Conservation (phyloP, 2,113 vertebrate genomes). For the Anser brachyrhynchus region DNA sequence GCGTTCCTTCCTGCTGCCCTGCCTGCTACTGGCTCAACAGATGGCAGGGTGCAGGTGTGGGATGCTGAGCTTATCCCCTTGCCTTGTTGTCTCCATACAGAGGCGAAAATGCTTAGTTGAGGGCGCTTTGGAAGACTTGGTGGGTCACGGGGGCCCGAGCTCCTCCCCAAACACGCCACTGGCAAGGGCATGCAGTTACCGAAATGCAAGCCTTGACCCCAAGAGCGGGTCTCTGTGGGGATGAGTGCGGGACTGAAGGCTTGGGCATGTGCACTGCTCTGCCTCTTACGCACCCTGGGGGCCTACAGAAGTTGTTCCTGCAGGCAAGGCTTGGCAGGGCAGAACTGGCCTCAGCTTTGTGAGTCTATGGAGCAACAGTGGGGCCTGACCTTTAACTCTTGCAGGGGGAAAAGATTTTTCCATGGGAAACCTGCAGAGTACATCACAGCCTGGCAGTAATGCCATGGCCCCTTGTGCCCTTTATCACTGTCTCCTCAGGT, state of each 20-base stretch:
- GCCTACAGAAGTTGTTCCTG: background rate
- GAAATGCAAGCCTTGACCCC: background rate
- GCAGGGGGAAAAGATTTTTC: background rate
- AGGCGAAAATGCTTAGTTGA: background rate
- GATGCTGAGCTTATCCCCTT: background rate
- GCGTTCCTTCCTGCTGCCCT: background rate
- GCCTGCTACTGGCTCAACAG: background rate
- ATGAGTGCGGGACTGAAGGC: background rate
- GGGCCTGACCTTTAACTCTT: background rate
- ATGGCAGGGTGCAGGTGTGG: background rate
- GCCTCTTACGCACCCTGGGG: background rate
- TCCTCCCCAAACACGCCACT: background rate
- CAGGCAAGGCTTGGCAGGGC: background rate
- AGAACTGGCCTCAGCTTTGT: background rate
- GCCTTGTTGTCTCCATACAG: background rate
- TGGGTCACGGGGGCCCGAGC: background rate
- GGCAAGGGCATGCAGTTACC: background rate
- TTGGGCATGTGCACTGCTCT: background rate
- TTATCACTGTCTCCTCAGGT: background rate
- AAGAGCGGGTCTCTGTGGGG: accelerated
- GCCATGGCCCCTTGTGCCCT: accelerated
- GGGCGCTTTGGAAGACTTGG: background rate
- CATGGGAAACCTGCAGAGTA: background rate
- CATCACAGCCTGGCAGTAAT: accelerated
- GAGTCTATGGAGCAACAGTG: background rate